A percentile compares a stretch with the other conserved stretches of the same genome.
Conservation (phyloP, 2,797 vertebrate species). For the Pachyuromys duprasi region DNA sequence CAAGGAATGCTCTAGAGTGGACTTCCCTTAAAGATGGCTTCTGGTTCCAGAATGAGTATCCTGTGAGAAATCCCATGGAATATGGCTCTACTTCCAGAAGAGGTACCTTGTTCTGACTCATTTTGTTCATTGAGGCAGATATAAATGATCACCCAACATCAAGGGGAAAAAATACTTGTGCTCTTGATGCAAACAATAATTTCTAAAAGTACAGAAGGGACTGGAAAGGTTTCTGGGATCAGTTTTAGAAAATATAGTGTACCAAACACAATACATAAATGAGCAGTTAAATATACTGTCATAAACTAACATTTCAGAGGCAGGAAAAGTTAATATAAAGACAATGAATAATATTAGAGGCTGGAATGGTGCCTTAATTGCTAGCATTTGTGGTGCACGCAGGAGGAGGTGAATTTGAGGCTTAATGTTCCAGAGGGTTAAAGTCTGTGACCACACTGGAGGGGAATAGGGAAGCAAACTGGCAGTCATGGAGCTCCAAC, state of each 20-base stretch:
- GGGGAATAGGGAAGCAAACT: background rate
- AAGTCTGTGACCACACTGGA: background rate
- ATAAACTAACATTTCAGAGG: background rate
- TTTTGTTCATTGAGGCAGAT: background rate
- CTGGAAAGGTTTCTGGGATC: background rate
- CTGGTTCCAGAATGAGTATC: background rate
- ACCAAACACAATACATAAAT: background rate
- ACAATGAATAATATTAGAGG: background rate
- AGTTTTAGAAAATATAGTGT: conserved; percentile 13
- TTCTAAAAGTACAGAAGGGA: background rate
- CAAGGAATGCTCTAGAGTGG: background rate
- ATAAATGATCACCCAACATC: background rate
- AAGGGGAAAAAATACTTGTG: background rate
- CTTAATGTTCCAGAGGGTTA: background rate
- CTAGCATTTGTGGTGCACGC: background rate
- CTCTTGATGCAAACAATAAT: background rate
- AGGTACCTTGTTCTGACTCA: background rate
- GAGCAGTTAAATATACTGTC: background rate
- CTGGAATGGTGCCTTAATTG: background rate
- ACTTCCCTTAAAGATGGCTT: background rate
- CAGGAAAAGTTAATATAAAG: background rate
- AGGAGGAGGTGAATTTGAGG: background rate
- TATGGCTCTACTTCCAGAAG: background rate
- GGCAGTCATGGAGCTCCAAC: background rate
- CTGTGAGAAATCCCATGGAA: background rate